Base-by-base conservation (phyloP, 2,113 vertebrate species). In the Passer domesticus region DNA sequence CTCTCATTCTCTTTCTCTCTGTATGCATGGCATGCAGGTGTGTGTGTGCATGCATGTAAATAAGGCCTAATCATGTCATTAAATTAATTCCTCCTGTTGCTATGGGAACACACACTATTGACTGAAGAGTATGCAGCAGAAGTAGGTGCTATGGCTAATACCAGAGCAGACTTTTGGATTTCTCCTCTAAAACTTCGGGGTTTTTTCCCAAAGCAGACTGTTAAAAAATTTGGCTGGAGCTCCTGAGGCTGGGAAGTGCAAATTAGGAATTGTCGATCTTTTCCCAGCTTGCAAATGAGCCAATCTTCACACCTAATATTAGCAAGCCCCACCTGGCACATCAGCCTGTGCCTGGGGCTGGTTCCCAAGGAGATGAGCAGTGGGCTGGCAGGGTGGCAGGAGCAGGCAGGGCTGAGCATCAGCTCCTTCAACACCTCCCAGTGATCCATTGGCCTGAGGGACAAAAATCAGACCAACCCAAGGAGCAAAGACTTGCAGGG, bases 71-170 rank as follows among this genome's bases (percentile, higher is more conserved):
- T 73, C 91, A 86, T 56, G 73, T 43, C 35, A 75, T 85, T 78
- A 69, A 87, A 84, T 75, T 66, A 92, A 91, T 80, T 94, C 50
- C 13, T 82, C 14, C 19, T 41, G 80, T 96, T 93, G 83, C 94
- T 77, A 83, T 81, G 79, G 78, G 70, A 96, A 86, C 89, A 72
- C 72, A 70, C 39, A 66, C 50, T 49, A 20, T 22, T 60, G 49
- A 43, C 59, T 58, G 28, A 37, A 47, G 73, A 5, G 0, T 24
- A 37, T 83, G 59, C 62, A 72, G 53, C 87, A 80, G 67, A 73
- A 33, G 53, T 49, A 58, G 74, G 23, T 82, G 37, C n/a, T 27
- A 33, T 39, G 25, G 56, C 58, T 0, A 1, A 60, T 21, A 60
- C 17, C 11, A 31, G 52, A 91, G 47, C 31, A 87, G 56, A 78